Conservation (phyloP, 1,140 invertebrate species). For the Amyelois transitella region DNA sequence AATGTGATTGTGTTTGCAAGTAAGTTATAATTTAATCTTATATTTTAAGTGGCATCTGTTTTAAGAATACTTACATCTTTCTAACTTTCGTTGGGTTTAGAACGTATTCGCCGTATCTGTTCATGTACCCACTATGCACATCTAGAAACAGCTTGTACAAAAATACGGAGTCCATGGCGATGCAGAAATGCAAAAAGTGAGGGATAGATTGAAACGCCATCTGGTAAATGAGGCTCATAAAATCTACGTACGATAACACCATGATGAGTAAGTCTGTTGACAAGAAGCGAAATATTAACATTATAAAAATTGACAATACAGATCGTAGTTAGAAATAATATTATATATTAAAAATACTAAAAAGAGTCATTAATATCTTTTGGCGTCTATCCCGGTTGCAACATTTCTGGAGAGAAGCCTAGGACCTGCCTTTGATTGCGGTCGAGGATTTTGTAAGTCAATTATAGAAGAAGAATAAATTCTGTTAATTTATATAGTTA, state of each 20-base stretch:
- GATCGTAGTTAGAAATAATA: too few species aligned
- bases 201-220: constrained; percentile 54
- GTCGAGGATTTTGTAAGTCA: background rate
- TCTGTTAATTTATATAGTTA: too few species aligned
- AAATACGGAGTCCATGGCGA: constrained; percentile 43
- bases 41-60: too few species aligned
- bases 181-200: constrained; percentile 49
- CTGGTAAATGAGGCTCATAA: constrained; percentile 59
- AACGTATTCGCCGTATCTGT: constrained; percentile 64
- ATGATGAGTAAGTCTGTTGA: constrained; percentile 56
- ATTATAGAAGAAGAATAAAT: too few species aligned
- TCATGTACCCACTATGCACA: constrained; percentile 55
- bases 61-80: constrained; percentile 44
- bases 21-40: too few species aligned
- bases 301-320: too few species aligned
- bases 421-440: background rate
- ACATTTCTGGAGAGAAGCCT: too few species aligned
- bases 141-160: constrained; percentile 58
- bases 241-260: constrained; percentile 45
- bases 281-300: constrained; percentile 8
- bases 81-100: constrained; percentile 54
- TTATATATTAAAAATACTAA: too few species aligned
- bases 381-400: too few species aligned
- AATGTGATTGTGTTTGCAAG: too few species aligned
- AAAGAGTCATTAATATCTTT: too few species aligned